phyloP scores from a whole-genome alignment of 2,113 vertebrate genomes.

The Delphinus delphis region DNA sequence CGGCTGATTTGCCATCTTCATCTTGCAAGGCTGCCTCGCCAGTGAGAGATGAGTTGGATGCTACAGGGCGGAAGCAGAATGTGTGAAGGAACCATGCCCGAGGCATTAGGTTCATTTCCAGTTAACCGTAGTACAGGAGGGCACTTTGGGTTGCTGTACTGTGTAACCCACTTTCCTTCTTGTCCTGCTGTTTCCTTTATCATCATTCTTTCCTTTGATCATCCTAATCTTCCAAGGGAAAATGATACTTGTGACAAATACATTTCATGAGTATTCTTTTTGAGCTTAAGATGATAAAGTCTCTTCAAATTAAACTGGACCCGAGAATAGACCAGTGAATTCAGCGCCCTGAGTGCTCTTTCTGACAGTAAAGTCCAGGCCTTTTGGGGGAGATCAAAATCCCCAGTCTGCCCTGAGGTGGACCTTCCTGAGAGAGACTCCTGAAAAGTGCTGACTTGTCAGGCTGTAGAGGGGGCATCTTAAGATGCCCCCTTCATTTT shows the following conservation, averaged over 20 bases:
- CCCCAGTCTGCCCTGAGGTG: too few species aligned
- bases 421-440: background rate
- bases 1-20: background rate
- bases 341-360: background rate
- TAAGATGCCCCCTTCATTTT: background rate
- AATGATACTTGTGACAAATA: background rate
- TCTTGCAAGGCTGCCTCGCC: background rate
- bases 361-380: background rate
- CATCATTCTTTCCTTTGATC: background rate
- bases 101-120: background rate
- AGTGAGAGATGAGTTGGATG: background rate
- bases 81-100: background rate
- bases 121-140: background rate
- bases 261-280: background rate
- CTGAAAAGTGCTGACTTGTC: background rate
- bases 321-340: background rate
- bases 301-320: background rate
- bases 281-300: background rate
- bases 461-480: background rate
- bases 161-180: background rate
- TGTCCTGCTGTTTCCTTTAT: background rate
- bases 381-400: background rate
- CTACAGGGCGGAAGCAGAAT: background rate
- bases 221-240: background rate
- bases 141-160: background rate